These are phyloP conservation scores for Oryzias celebensis DNA, from an alignment of 2,113 vertebrate species.

Conservation along the genomic window DNA sequence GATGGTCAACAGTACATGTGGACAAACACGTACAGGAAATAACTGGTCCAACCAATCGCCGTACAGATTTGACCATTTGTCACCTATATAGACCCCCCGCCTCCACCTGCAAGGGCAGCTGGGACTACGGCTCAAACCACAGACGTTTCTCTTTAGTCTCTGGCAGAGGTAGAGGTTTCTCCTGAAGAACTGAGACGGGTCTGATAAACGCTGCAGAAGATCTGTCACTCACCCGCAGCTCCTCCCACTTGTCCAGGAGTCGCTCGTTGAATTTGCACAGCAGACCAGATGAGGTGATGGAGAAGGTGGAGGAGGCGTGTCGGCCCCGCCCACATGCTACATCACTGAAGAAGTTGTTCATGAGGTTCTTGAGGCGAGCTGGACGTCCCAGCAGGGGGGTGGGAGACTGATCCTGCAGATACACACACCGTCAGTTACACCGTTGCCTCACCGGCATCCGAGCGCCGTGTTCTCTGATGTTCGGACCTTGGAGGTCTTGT, in stretches of 20 bases:
- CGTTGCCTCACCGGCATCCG: too few relatives aligned
- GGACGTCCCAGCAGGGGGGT: conserved; percentile 94
- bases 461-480: rapidly evolving
- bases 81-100: too few relatives aligned
- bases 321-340: conserved; percentile 94
- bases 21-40: too few relatives aligned
- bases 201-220: neutral
- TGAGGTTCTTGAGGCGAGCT: conserved; percentile 90
- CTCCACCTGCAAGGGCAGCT: too few relatives aligned
- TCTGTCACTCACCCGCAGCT: conserved; percentile 88
- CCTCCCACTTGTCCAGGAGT: conserved; percentile 97
- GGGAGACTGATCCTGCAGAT: conserved; percentile 87
- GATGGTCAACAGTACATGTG: neutral
- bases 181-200: too few relatives aligned
- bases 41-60: too few relatives aligned
- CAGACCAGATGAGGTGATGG: conserved; percentile 94
- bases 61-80: too few relatives aligned
- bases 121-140: too few relatives aligned
- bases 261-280: conserved; percentile 95
- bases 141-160: too few relatives aligned
- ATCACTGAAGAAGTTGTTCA: conserved; percentile 95
- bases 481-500: conserved; percentile 93
- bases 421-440: neutral
- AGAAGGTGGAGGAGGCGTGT: conserved; percentile 93
- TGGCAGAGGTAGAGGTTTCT: too few relatives aligned